Percentiles rank a stretch among this genome's conserved stretches.
phyloP scores from a whole-genome alignment of 2,113 vertebrate species.

The Trematomus loennbergii region DNA sequence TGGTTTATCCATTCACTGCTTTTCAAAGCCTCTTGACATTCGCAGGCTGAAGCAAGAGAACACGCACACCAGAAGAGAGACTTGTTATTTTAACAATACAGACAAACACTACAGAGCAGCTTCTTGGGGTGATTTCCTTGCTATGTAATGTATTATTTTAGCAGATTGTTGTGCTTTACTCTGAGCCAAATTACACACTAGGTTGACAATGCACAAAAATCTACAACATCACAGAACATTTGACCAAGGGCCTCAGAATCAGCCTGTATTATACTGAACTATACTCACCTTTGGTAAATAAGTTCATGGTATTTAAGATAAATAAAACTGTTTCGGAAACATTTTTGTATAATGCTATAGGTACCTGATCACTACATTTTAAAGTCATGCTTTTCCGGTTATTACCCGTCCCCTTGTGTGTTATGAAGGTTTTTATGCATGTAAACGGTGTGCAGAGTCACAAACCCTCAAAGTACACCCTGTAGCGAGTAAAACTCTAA shows the following conservation, averaged over 20 bases:
- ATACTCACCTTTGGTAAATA: background rate
- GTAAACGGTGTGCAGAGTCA: too few species aligned
- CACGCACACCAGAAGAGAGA: background rate
- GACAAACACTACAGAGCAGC: constrained; percentile 9
- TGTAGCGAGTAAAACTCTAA: too few species aligned
- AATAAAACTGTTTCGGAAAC: background rate
- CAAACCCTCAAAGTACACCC: too few species aligned
- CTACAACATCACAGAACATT: too few species aligned
- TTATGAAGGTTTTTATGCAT: too few species aligned
- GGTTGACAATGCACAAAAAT: background rate
- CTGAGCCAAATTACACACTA: constrained; percentile 21
- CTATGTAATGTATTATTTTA: constrained; percentile 14
- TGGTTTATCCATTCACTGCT: constrained; percentile 50
- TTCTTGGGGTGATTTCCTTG: constrained; percentile 21
- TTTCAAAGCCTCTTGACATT: constrained; percentile 54
- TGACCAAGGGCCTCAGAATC: background rate
- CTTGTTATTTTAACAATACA: constrained; percentile 20
- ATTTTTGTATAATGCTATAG: too few species aligned
- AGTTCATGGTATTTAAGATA: background rate
- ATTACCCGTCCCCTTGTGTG: too few species aligned
- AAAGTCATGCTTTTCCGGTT: too few species aligned
- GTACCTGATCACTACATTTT: background rate
- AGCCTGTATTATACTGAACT: background rate
- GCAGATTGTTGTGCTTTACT: background rate
- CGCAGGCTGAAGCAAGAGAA: constrained; percentile 20